A percentile compares a stretch with the other conserved stretches of the same genome.
phyloP scores from a whole-genome alignment of 2,888 invertebrate species.

The Amphipoea lucens region DNA sequence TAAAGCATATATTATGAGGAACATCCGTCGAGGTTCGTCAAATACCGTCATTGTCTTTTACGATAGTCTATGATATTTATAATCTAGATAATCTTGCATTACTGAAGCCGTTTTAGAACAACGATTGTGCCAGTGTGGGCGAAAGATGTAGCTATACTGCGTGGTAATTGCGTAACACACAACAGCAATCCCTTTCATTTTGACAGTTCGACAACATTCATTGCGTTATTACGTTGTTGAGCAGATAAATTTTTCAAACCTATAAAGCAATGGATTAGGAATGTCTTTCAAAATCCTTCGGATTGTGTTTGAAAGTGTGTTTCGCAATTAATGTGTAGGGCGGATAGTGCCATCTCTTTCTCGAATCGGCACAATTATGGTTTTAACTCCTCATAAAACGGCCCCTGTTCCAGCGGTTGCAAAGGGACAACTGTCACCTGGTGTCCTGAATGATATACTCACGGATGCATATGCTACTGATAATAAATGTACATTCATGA shows the following conservation, averaged over 20 bases:
- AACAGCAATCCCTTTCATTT: background rate
- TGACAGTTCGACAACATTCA: background rate
- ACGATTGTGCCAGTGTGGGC: background rate
- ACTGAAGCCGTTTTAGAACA: background rate
- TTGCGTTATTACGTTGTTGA: background rate
- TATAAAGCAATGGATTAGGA: background rate
- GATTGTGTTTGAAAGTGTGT: background rate
- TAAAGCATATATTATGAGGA: conserved; percentile 31
- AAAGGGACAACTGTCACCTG: conserved; percentile 41
- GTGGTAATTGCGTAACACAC: background rate
- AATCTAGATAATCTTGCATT: too few species aligned
- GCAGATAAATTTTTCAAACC: background rate
- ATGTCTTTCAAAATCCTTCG: background rate
- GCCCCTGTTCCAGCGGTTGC: conserved; percentile 25
- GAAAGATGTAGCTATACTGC: background rate
- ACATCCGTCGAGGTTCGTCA: conserved; percentile 38
- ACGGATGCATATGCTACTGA: conserved; percentile 3
- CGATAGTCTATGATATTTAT: too few species aligned
- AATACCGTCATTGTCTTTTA: background rate
- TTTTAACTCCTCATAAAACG: background rate
- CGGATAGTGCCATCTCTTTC: background rate
- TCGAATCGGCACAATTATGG: background rate
- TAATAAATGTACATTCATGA: conserved; percentile 22
- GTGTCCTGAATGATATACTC: conserved; percentile 25
- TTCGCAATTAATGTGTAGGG: background rate